Base-by-base conservation (phyloP, 2,797 vertebrate species). In the Tolypeutes matacus region DNA sequence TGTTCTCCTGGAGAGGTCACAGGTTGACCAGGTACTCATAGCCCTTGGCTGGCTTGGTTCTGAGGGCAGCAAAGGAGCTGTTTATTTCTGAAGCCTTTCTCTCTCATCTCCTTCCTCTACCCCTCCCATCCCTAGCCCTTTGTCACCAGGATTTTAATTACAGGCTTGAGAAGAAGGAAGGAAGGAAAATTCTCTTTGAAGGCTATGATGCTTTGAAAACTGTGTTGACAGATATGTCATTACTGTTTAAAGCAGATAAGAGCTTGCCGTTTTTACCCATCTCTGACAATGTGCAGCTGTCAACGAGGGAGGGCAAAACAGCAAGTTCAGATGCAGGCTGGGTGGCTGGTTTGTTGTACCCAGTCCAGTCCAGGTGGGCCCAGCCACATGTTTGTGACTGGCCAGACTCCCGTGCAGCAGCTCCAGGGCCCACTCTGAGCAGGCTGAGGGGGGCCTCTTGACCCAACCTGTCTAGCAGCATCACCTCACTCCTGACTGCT, bases 171-270 rank as follows among this genome's bases (percentile, higher is more conserved):
- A 80, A 82, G 73, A 94, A 90, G 34, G 64, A 36, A 64, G 56
- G 62, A 92, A 49, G 73, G 56, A 65, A 46, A 25, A 15, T 39
- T 13, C 36, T 60, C 84, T 94, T 76, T 65, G 77, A 90, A 96
- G 85, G 82, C 36, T 4, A 17, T 1, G 46, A 39, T 82, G 67
- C 64, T 62, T 89, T 72, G 91, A 80, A 93, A 85, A 31, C 46
- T 46, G 0, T 56, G 51, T 53, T 69, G 73, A 73, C 13, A 75
- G 51, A 42, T 46, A 21, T 70, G 21, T 36, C 25, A 0, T 31
- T 82, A 84, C 81, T 70, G 39, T 75, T 82, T 21, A 80, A 90
- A 86, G 82, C n/a, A 72, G 89, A 86, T 78, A 4, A 93, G 87
- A 60, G 4, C 65, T 46, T 31, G 18, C 46, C 58, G 13, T 29